Evolutionary conservation across 2,888 invertebrate species (phyloP), one percentile per base, ranked within the genome.

Genomic region (Eurytoma californica): DNA sequence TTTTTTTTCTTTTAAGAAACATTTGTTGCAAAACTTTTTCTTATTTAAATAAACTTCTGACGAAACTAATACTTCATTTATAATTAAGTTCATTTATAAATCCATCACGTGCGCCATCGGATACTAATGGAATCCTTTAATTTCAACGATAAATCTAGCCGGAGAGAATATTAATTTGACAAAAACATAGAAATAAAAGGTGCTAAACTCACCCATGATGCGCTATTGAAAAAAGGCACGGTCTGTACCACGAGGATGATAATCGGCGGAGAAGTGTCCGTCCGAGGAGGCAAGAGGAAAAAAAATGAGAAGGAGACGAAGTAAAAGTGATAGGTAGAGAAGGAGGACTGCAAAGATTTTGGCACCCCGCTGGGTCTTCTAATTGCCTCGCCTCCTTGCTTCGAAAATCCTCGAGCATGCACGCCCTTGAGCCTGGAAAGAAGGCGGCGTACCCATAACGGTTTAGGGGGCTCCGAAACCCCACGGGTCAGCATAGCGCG

Each of bases 301-400:
- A 13, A 30, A 72, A 60, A 63, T 7, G 57, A 69, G 82, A 80
- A 82, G 58, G 58, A 76, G 63, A 72, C 70, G 39, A 39, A 39
- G 39, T 39, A 39, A 39, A 39, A 39, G 39, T 39, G 39, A 39
- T 39, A 73, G 20, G 58, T 81, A 81, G 82, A 84, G 82, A 60
- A 85, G 82, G 82, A 84, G 83, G 85, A 83, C 84, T 81, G 84
- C 83, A 83, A 83, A 84, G 85, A 88, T 88, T 81, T 89, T 87
- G 89, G 88, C 88, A 88, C 88, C 89, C 89, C 78, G 88, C 89
- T 89, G 89, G 72, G 89, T 82, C 85, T 85, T 86, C 89, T 89
- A 89, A 89, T 89, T 89, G 89, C 88, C 86, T 89, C 84, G 87
- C 86, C 86, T 84, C 86, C 86, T 84, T 85, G 85, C 84, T 84